Base-by-base conservation (phyloP, 2,888 invertebrate species). In the Nomada fucata region DNA sequence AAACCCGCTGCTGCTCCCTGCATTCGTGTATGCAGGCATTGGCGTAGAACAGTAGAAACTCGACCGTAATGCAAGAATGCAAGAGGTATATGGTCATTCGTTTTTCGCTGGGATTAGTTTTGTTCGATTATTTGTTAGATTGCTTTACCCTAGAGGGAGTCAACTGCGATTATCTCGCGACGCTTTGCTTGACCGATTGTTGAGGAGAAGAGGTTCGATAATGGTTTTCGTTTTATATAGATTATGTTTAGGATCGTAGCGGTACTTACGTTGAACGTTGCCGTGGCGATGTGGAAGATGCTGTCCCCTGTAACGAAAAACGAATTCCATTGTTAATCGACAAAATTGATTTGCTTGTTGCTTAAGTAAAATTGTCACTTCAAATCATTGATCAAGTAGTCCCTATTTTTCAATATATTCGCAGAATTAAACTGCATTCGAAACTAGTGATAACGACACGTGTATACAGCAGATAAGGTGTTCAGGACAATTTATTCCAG, bases 251-350 rank as follows among this genome's bases (percentile, higher is more conserved):
- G 2, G 52, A 5, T 26, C 20, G 2, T 3, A 42, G 59, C n/a
- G 44, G 20, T 80, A 93, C 93, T 93, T 89, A 93, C 93, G 89
- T 82, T 92, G 86, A 91, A 91, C 90, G 92, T 90, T 89, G 91
- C 89, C 90, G 92, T 91, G 91, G 90, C 88, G 92, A 91, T 92
- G 90, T 89, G 87, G 89, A 91, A 91, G 91, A 90, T 91, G 92
- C 88, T 89, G 90, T 90, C 88, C 84, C 89, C 93, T 93, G 90
- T 69, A 93, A 93, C 89, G 89, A 50, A 90, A 80, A 23, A 50
- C 9, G 70, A 4, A 10, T 4, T 7, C 20, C 26, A 36, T 53
- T 47, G 4, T 44, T 2, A 10, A 23, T 65, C 5, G 1, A 9
- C 13, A 13, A 57, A 13, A 23, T 57, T 23, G 23, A 4, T 13